Base-by-base conservation (phyloP, 1,140 invertebrate species). In the Bombus soroeensis region DNA sequence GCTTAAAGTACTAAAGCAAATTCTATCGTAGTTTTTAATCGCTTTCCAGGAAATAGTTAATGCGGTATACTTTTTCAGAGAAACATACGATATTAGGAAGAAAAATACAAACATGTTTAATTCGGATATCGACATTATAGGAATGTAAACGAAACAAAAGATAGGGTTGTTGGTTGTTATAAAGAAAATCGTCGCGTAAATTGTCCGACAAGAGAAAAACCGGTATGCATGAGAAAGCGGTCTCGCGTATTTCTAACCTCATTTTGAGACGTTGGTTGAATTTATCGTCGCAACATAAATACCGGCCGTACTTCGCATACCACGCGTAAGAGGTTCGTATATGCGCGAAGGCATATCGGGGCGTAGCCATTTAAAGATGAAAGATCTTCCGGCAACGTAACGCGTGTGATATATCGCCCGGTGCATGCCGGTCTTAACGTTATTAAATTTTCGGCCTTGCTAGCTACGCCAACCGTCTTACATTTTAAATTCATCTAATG, bases 251-350 rank as follows among this genome's bases (percentile, higher is more conserved):
- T 90, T 90, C 81, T 88, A 90, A 90, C 89, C 89, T 81, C 89
- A 72, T 90, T 90, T 84, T 79, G 87, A 88, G 88, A 90, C 87
- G 89, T 90, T 76, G 79, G 78, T 72, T 84, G 87, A 90, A 90
- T 90, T 90, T 90, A 90, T 88, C 89, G 89, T 59, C 57, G 83
- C 81, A 84, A 83, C 89, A 88, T 90, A 90, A 90, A 90, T 90
- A 90, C 89, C 89, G 78, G 72, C 77, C 89, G 83, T 86, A 88
- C 75, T 84, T 79, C 75, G 82, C 89, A 88, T 90, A 88, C 89
- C 89, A 22, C 83, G 87, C 70, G 71, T 80, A 78, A 88, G 81
- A 83, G 59, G 62, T 81, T 70, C 79, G 78, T 90, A 83, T 85
- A 76, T 77, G 80, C 34, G 79, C 79, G 81, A 90, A 89, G 88